A percentile compares a stretch with the other conserved stretches of the same genome.
Evolutionary conservation across 2,888 invertebrate genomes (phyloP).

Genomic region (Drosophila prolongata): DNA sequence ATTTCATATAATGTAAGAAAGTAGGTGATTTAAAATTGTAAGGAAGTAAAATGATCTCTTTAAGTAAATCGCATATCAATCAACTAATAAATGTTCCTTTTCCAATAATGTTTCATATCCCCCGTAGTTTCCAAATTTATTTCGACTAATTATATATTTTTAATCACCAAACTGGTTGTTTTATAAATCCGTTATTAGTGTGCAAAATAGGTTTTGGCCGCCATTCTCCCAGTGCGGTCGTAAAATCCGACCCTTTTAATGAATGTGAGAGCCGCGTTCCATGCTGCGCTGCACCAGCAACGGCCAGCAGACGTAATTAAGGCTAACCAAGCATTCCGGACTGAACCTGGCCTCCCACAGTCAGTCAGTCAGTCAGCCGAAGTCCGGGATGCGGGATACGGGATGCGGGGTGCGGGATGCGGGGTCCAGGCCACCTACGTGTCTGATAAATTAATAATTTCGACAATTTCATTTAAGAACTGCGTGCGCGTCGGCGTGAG

Average conservation of each 20-base stretch:
- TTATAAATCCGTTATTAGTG: background rate
- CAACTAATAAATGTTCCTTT: no score
- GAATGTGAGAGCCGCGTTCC: slow-evolving; percentile 68
- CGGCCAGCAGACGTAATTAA: slow-evolving; percentile 64
- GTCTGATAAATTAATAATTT: slow-evolving; percentile 72
- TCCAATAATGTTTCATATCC: no score
- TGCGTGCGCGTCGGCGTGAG: slow-evolving; percentile 51
- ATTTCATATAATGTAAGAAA: no score
- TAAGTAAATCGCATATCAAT: no score
- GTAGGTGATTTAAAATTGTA: no score
- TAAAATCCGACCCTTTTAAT: slow-evolving; percentile 66
- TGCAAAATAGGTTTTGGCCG: background rate
- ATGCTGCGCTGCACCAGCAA: slow-evolving; percentile 18
- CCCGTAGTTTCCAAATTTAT: no score
- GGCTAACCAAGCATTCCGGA: slow-evolving; percentile 66
- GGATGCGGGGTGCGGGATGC: background rate
- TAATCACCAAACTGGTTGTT: background rate
- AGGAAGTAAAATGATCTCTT: no score
- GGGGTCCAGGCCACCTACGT: slow-evolving; percentile 14
- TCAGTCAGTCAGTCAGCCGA: slow-evolving; percentile 4
- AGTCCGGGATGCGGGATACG: background rate
- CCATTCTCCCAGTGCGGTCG: slow-evolving; percentile 22
- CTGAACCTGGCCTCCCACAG: slow-evolving; percentile 3
- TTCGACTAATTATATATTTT: no score
- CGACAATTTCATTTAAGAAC: slow-evolving; percentile 62